These are phyloP conservation scores for Abrostola tripartita DNA, from an alignment of 2,888 invertebrate genomes.

Conservation along the genomic window DNA sequence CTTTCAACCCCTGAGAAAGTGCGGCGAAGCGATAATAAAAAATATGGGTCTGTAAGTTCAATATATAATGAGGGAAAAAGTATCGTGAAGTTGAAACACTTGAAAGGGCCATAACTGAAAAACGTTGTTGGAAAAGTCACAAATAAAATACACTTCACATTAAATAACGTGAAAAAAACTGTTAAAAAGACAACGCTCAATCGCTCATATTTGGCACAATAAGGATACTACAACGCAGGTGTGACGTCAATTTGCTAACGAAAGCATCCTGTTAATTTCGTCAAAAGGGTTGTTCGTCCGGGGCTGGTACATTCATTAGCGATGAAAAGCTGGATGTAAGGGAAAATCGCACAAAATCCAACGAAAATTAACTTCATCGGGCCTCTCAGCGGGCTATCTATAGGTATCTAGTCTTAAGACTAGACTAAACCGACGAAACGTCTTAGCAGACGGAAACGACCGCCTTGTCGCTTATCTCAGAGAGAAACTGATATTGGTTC, in stretches of 20 bases:
- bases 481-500: not conserved
- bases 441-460: not conserved
- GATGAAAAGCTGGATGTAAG: slow-evolving; percentile 21
- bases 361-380: not conserved
- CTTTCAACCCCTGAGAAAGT: not conserved
- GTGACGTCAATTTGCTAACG: slow-evolving; percentile 35
- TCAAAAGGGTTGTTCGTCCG: slow-evolving; percentile 36
- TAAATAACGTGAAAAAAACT: not conserved
- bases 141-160: no score
- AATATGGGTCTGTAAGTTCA: not conserved
- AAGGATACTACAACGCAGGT: slow-evolving; percentile 30
- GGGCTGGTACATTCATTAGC: slow-evolving; percentile 38
- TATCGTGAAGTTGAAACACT: not conserved
- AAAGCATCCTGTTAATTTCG: slow-evolving; percentile 47
- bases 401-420: no score
- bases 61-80: not conserved
- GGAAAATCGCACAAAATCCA: slow-evolving; percentile 7
- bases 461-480: slow-evolving; percentile 2
- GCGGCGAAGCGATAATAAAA: not conserved
- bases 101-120: not conserved
- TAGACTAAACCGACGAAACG: not conserved
- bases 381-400: no score
- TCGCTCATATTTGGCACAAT: slow-evolving; percentile 32
- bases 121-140: not conserved
- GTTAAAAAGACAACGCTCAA: slow-evolving; percentile 8